Conservation (phyloP, 2,113 vertebrate species). For the Buteo buteo region DNA sequence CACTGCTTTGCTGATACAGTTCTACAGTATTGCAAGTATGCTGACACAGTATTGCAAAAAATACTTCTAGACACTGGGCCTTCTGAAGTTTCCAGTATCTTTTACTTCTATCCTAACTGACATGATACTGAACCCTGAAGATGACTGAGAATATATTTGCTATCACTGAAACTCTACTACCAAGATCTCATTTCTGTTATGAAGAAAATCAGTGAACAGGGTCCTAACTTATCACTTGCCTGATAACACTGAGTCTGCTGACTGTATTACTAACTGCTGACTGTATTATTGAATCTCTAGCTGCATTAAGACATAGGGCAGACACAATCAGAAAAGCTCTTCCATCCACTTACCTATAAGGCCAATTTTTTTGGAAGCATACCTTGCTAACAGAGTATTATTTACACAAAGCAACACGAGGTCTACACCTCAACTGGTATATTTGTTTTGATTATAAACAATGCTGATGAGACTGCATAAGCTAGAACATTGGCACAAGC, state of each 20-base stretch:
- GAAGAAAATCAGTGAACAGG: not conserved
- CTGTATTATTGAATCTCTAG: not conserved
- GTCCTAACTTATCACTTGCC: not conserved
- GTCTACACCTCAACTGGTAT: not conserved
- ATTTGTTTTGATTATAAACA: not conserved
- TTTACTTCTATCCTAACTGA: not conserved
- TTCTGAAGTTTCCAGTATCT: not conserved
- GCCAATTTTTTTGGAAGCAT: not conserved
- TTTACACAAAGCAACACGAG: not conserved
- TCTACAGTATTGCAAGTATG: not conserved
- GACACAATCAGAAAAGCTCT: not conserved
- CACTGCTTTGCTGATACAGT: not conserved
- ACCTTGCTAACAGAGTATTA: not conserved
- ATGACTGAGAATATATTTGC: not conserved
- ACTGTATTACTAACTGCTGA: too few relatives aligned
- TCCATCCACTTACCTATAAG: not conserved
- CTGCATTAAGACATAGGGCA: not conserved
- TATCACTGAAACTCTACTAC: not conserved
- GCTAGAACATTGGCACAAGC: not conserved
- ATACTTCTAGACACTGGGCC: not conserved
- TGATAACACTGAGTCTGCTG: not conserved
- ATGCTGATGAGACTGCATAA: not conserved
- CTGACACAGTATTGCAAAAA: not conserved
- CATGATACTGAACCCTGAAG: not conserved
- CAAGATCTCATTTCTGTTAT: not conserved